Percentiles rank a stretch among this genome's conserved stretches.
These are phyloP conservation scores for Hippopotamyrus pictus DNA, from an alignment of 2,797 vertebrate genomes.

Conservation along the genomic window DNA sequence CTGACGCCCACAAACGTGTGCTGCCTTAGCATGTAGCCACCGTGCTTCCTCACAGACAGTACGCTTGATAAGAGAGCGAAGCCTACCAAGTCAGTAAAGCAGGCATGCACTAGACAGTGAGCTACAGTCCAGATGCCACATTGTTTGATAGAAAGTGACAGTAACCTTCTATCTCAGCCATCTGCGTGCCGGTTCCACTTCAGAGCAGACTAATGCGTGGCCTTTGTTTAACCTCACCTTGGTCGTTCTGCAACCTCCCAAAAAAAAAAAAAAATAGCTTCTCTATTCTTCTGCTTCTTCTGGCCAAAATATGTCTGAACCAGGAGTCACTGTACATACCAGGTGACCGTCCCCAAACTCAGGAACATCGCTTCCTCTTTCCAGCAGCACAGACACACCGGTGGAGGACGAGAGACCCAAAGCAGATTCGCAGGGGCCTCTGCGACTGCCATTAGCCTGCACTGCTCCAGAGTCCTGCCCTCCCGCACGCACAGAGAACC, in stretches of 20 bases:
- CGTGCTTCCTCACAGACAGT: not conserved
- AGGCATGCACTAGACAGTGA: not conserved
- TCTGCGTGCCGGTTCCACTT: not conserved
- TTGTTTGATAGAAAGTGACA: not conserved
- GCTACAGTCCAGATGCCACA: not conserved
- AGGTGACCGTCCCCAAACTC: not conserved
- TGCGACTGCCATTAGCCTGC: not conserved
- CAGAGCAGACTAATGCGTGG: not conserved
- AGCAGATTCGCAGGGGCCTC: not conserved
- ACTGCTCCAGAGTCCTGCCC: not conserved
- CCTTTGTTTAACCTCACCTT: not conserved
- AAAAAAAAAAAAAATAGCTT: not conserved
- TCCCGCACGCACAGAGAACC: not conserved
- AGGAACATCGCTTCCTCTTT: not conserved
- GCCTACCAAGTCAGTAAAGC: not conserved
- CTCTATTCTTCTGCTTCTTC: not conserved
- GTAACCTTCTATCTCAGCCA: not conserved
- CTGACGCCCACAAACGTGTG: not conserved
- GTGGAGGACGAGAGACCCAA: not conserved
- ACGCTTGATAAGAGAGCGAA: not conserved
- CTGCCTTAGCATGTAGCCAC: not conserved
- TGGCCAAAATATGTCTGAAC: not conserved
- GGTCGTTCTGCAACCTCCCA: not conserved
- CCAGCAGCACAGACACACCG: not conserved
- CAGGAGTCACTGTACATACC: not conserved